Percentiles rank a stretch among this genome's conserved stretches.
phyloP scores from a whole-genome alignment of 1,140 invertebrate species.

The Drosophila aff. region DNA sequence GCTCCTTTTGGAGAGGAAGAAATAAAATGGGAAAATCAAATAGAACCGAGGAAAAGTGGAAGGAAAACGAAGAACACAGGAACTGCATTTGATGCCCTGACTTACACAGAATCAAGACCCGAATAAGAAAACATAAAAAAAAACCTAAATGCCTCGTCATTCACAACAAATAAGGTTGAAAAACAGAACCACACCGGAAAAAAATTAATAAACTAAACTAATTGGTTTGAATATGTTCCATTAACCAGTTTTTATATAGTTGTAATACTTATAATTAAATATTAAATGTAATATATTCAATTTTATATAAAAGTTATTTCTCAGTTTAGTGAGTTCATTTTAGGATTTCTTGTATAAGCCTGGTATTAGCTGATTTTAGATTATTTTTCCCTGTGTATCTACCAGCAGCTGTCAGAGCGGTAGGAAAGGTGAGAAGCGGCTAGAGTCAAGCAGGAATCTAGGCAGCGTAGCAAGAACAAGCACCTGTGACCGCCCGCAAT shows the following conservation, averaged over 20 bases:
- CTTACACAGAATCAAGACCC: constrained; percentile 64
- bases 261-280: too few species aligned
- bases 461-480: constrained; percentile 22
- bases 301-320: not conserved
- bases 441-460: constrained; percentile 32
- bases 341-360: too few species aligned
- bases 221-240: not conserved
- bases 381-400: not conserved
- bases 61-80: constrained; percentile 66
- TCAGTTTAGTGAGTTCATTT: not conserved
- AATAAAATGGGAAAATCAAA: constrained; percentile 46
- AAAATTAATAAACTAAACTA: not conserved
- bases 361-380: not conserved
- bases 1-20: constrained; percentile 39
- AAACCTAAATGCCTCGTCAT: constrained; percentile 61
- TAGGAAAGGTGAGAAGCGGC: constrained; percentile 24
- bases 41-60: constrained; percentile 35
- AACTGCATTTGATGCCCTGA: constrained; percentile 67
- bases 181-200: constrained; percentile 26
- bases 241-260: too few species aligned
- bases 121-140: constrained; percentile 43
- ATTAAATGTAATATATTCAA: too few species aligned
- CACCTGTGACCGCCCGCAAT: constrained; percentile 79
- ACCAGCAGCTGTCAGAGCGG: constrained; percentile 55
- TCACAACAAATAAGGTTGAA: constrained; percentile 61